Conservation (phyloP, 2,797 vertebrate genomes). For the Geotrypetes seraphini region DNA sequence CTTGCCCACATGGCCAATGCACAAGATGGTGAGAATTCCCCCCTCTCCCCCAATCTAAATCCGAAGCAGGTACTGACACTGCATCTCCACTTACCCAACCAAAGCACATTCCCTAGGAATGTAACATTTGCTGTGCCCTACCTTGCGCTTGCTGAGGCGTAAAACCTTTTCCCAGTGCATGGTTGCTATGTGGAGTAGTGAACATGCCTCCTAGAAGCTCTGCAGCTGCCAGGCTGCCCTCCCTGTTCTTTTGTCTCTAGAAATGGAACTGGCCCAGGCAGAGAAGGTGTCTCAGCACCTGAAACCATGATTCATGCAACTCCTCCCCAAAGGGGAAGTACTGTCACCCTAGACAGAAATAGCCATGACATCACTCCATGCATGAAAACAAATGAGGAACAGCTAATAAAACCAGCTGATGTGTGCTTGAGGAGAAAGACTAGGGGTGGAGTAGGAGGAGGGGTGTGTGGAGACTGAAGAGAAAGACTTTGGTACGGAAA, state of each 20-base stretch:
- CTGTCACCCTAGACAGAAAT: not conserved
- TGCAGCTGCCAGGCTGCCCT: constrained; percentile 2
- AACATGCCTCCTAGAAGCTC: constrained; percentile 4
- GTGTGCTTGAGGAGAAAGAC: too few relatives aligned
- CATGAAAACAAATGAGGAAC: not conserved
- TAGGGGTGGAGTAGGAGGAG: too few relatives aligned
- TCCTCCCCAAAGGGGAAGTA: constrained; percentile 7
- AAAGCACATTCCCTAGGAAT: too few relatives aligned
- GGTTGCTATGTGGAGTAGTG: constrained; percentile 1
- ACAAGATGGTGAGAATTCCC: too few relatives aligned
- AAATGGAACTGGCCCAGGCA: constrained; percentile 2
- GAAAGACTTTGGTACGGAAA: too few relatives aligned
- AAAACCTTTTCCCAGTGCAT: constrained; percentile 20
- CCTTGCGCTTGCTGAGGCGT: constrained; percentile 12
- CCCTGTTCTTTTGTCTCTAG: not conserved
- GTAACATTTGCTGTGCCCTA: not conserved
- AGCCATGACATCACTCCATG: constrained; percentile 2
- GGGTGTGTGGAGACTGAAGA: too few relatives aligned
- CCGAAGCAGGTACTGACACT: too few relatives aligned
- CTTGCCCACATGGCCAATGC: too few relatives aligned
- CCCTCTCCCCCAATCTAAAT: too few relatives aligned
- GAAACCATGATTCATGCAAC: constrained; percentile 28
- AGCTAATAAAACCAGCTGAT: constrained; percentile 9
- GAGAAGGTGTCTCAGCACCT: constrained; percentile 18
- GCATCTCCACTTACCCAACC: too few relatives aligned